Evolutionary conservation across 2,888 invertebrate genomes (phyloP).

Genomic region (Dyspetes luteomarginatus): DNA sequence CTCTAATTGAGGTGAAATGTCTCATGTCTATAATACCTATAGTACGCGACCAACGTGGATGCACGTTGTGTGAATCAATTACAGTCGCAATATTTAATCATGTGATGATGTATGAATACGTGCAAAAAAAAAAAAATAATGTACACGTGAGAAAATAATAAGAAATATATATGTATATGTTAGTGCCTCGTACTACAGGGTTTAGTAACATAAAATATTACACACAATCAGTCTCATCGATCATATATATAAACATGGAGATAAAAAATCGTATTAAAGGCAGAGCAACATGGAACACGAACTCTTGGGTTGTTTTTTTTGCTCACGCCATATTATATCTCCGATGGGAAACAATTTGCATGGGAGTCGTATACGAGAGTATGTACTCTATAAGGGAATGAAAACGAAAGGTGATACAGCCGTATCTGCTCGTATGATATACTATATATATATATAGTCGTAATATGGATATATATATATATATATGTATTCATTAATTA

Average conservation of each 20-base stretch:
- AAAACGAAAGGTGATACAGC: conserved; percentile 62
- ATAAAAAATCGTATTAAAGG: conserved; percentile 17
- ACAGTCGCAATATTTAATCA: neutral
- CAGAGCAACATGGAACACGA: conserved; percentile 39
- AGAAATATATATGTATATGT: no score
- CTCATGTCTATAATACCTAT: neutral
- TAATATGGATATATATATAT: neutral
- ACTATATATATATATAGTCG: neutral
- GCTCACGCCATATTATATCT: conserved; percentile 1
- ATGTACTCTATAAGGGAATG: conserved; percentile 54
- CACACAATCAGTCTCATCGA: conserved; percentile 7
- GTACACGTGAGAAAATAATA: conserved; percentile 17
- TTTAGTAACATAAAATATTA: conserved; percentile 46
- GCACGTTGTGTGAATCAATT: conserved; percentile 19
- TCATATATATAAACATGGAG: neutral
- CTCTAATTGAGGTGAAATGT: no score
- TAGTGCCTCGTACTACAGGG: no score
- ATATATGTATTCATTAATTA: neutral
- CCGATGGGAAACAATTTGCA: conserved; percentile 68
- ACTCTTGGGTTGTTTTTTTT: conserved; percentile 20
- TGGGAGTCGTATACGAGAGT: conserved; percentile 55
- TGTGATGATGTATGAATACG: conserved; percentile 37
- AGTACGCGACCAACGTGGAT: neutral
- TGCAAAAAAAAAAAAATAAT: neutral
- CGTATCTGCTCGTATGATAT: neutral